Conservation (phyloP, 2,113 vertebrate genomes). For the Passerina amoena region DNA sequence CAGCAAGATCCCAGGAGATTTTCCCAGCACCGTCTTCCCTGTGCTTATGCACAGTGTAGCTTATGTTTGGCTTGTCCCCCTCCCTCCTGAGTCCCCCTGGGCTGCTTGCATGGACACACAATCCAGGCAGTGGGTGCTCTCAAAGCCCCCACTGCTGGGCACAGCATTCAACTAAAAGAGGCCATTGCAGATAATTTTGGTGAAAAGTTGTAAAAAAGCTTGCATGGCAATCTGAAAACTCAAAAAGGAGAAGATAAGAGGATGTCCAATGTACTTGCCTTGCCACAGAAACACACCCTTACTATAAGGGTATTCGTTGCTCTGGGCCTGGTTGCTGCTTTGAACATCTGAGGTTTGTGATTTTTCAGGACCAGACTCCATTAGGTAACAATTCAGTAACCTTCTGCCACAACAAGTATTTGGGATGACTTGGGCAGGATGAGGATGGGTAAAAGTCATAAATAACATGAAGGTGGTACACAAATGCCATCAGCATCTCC, state of each 20-base stretch:
- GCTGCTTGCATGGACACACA: neutral
- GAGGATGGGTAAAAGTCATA: neutral
- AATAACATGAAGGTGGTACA: neutral
- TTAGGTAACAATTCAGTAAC: neutral
- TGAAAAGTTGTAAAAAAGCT: neutral
- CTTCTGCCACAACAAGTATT: neutral
- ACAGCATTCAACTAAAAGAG: neutral
- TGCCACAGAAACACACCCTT: neutral
- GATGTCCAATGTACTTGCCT: neutral
- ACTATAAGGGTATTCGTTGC: neutral
- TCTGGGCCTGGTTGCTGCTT: neutral
- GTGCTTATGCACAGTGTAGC: rapidly evolving
- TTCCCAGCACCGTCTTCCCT: neutral
- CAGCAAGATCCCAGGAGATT: neutral
- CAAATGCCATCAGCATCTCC: neutral
- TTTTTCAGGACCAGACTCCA: neutral
- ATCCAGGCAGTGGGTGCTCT: neutral
- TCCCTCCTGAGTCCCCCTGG: neutral
- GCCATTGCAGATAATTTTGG: neutral
- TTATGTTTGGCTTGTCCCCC: neutral
- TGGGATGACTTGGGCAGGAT: neutral
- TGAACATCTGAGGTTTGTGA: neutral
- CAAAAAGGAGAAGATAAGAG: neutral
- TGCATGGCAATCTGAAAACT: neutral
- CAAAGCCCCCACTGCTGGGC: neutral